These are phyloP conservation scores for Hydrozoanthus gracilis DNA, from an alignment of 92 coral and sea anemone species.

Conservation along the genomic window DNA sequence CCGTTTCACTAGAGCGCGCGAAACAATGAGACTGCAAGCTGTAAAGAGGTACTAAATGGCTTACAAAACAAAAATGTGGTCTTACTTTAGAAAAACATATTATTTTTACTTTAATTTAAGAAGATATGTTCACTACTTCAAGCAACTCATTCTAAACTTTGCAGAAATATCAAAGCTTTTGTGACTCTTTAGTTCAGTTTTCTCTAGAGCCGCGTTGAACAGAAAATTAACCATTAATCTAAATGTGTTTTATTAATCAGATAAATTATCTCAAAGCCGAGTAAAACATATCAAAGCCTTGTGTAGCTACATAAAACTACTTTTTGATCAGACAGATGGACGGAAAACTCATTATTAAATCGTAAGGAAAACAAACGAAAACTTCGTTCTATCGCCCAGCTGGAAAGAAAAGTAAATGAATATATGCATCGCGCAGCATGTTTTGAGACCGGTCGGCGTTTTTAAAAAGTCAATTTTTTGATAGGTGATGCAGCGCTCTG, in stretches of 20 bases:
- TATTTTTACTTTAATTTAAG: too few relatives aligned
- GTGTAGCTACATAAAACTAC: neutral
- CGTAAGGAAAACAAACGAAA: neutral
- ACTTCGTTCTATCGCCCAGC: neutral
- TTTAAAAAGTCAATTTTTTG: neutral
- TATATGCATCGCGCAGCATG: neutral
- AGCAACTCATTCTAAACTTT: too few relatives aligned
- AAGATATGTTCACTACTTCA: too few relatives aligned
- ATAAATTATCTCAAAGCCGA: neutral
- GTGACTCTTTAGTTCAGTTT: neutral
- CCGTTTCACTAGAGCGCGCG: too few relatives aligned
- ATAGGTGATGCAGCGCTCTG: too few relatives aligned
- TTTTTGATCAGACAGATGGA: neutral
- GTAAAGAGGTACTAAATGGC: too few relatives aligned
- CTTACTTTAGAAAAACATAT: too few relatives aligned
- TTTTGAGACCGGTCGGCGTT: neutral
- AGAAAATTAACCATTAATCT: neutral
- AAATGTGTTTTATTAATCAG: neutral
- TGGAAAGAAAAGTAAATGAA: neutral
- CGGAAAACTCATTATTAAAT: neutral
- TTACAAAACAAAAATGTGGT: too few relatives aligned
- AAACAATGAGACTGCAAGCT: too few relatives aligned
- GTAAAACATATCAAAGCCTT: neutral
- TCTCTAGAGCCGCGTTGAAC: neutral
- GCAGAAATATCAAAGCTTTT: neutral